Evolutionary conservation across 2,797 vertebrate genomes (phyloP), one percentile per base, ranked within the genome.

Genomic region (Neosalanx taihuensis): DNA sequence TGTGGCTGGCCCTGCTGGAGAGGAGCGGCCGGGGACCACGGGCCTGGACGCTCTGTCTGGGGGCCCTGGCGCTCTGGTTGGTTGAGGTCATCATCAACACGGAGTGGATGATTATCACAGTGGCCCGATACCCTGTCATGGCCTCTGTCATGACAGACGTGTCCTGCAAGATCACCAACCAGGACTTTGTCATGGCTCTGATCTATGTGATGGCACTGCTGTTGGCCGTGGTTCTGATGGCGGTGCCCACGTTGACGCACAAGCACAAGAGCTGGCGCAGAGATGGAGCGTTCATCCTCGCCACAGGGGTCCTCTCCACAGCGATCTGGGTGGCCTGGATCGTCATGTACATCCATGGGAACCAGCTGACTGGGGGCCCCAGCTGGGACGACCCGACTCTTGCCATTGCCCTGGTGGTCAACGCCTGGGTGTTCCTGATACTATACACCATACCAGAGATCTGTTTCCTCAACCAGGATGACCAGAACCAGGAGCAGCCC

Each of bases 21-120:
- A 85, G 89, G n/a, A 90, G 79, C 59, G 93, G 92, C 76, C 85
- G 64, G 0, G 92, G 89, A 0, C 94, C 93, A 0, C 89, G 83
- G 46, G 91, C 93, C 61, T 95, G 94, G 94, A 86, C 89, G 82
- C 73, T 94, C 0, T 93, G 94, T 80, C 67, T 85, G 0, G 89
- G 93, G 59, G 95, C 95, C 0, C 66, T 96, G 76, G 88, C 89
- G 23, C 92, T 98, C 1, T 86, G 92, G 86, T 84, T 94, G 0
- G 94, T 98, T 3, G 96, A 98, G 79, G 93, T 95, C 58, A 94
- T 98, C 87, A 95, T 98, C 87, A 98, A 97, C 62, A 78, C 93
- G 0, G 96, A 98, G 88, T 98, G 96, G 96, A 92, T 98, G 6
- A 81, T 96, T 79, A 90, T 97, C 84, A 97, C 95, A 0, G 82